Evolutionary conservation across 2,113 vertebrate species (phyloP).

Genomic region (Copsychus sechellarum): DNA sequence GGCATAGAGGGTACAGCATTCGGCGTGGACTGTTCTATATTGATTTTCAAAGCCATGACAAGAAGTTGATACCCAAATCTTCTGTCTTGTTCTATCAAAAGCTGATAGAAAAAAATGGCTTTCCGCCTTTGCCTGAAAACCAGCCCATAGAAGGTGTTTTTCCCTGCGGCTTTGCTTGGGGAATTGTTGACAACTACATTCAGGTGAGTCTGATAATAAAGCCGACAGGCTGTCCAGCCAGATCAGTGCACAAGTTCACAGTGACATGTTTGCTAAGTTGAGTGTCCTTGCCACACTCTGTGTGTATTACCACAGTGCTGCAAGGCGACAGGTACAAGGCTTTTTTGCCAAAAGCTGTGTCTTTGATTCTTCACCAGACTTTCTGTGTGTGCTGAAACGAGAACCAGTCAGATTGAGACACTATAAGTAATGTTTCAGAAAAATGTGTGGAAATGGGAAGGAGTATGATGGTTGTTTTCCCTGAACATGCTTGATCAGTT

Average conservation of each 20-base stretch:
- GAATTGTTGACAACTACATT: conserved; percentile 88
- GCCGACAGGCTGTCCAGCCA: background rate
- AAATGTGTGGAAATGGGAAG: background rate
- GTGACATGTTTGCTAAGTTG: background rate
- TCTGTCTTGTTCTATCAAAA: conserved; percentile 93
- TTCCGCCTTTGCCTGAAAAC: conserved; percentile 89
- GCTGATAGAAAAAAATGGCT: conserved; percentile 91
- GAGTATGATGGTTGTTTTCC: background rate
- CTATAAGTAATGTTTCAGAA: background rate
- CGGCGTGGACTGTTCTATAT: conserved; percentile 92
- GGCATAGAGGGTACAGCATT: conserved; percentile 90
- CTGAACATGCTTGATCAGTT: background rate
- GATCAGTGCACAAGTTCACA: background rate
- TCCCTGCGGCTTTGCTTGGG: conserved; percentile 92
- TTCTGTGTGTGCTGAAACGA: background rate
- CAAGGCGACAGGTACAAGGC: background rate
- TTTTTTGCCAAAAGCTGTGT: background rate
- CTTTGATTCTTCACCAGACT: background rate
- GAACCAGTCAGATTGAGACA: background rate
- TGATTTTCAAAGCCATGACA: conserved; percentile 88
- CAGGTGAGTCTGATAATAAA: conserved; percentile 80
- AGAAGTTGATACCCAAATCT: conserved; percentile 89
- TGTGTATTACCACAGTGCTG: background rate
- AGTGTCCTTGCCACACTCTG: background rate
- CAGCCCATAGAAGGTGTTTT: conserved; percentile 84